A percentile compares a stretch with the other conserved stretches of the same genome.
These are phyloP conservation scores for Oceanodroma tethys DNA, from an alignment of 2,113 vertebrate species.

Conservation along the genomic window DNA sequence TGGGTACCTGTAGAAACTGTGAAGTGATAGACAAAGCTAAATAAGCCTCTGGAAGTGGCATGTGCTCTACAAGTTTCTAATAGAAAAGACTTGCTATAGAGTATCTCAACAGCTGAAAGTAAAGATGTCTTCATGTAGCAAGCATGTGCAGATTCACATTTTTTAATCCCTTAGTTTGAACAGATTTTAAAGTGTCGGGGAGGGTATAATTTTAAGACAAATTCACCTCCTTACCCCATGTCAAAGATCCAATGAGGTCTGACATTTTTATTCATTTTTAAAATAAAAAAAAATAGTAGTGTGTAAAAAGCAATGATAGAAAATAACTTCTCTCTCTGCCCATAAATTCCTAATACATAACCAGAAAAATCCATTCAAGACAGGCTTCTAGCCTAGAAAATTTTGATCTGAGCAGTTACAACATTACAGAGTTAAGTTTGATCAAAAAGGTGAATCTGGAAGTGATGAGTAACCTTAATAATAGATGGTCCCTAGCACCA, in stretches of 20 bases:
- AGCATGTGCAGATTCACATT: background rate
- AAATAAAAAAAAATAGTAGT: background rate
- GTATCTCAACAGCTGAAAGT: background rate
- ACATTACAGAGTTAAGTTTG: background rate
- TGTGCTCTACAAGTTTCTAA: background rate
- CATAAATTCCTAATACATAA: background rate
- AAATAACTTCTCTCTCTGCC: background rate
- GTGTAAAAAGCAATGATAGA: background rate
- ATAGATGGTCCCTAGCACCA: background rate
- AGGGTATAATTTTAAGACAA: fast-evolving
- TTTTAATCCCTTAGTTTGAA: background rate
- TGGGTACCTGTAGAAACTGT: background rate
- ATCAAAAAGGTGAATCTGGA: background rate
- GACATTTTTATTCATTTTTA: background rate
- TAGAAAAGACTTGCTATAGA: background rate
- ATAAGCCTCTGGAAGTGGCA: background rate
- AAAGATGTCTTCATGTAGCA: background rate
- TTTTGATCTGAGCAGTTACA: background rate
- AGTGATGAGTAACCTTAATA: background rate
- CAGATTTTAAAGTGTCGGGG: background rate
- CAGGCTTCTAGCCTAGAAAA: background rate
- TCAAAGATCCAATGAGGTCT: background rate
- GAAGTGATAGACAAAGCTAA: background rate
- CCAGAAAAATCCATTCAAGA: background rate
- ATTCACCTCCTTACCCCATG: background rate